These are phyloP conservation scores for Tribolium madens DNA, from an alignment of 1,140 invertebrate species.

Conservation along the genomic window DNA sequence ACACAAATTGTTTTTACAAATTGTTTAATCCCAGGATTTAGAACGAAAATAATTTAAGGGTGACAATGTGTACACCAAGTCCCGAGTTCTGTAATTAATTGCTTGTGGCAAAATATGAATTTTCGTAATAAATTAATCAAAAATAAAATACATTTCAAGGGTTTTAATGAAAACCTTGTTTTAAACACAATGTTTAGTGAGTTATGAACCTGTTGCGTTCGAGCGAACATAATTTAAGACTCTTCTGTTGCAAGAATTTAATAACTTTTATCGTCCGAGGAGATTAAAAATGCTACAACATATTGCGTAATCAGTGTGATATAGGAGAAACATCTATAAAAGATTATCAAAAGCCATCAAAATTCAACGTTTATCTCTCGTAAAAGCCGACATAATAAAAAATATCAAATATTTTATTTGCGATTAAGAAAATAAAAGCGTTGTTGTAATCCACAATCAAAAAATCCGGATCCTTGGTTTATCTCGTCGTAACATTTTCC, in stretches of 20 bases:
- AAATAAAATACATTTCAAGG: too few relatives aligned
- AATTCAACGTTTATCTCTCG: neutral
- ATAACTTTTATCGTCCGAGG: neutral
- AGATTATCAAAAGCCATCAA: slow-evolving; percentile 11
- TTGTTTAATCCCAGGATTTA: neutral
- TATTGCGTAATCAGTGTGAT: neutral
- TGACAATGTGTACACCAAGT: neutral
- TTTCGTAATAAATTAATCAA: too few relatives aligned
- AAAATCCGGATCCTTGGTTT: neutral
- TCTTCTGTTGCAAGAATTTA: neutral
- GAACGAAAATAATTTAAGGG: neutral
- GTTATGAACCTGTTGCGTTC: slow-evolving; percentile 12
- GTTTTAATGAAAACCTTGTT: too few relatives aligned
- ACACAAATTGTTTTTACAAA: slow-evolving; percentile 14
- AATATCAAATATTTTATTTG: slow-evolving; percentile 11
- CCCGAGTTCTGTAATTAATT: neutral
- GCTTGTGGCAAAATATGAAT: neutral
- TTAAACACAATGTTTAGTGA: neutral
- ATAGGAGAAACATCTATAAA: neutral
- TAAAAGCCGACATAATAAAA: slow-evolving; percentile 5
- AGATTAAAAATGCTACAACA: slow-evolving; percentile 20
- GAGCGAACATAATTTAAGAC: neutral
- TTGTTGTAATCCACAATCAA: slow-evolving; percentile 1
- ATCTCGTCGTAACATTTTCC: slow-evolving; percentile 6
- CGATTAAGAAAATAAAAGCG: neutral